These are phyloP conservation scores for Graptemys geographica DNA, from an alignment of 2,797 vertebrate species.

Conservation along the genomic window DNA sequence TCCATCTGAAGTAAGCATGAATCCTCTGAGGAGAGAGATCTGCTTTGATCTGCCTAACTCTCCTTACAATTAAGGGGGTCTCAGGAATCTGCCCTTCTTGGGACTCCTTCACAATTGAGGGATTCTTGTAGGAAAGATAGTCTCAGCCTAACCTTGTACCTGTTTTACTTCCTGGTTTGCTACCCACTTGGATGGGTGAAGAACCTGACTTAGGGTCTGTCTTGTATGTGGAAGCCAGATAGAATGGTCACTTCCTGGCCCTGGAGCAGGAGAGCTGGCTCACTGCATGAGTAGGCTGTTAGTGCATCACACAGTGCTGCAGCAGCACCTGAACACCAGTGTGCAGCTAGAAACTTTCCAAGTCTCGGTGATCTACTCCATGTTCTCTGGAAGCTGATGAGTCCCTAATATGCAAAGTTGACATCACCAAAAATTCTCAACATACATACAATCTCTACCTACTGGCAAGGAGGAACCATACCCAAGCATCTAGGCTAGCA, in stretches of 20 bases:
- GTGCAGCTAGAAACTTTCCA: not conserved
- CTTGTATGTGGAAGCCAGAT: not conserved
- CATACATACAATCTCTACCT: not conserved
- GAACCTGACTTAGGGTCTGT: not conserved
- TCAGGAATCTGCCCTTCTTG: not conserved
- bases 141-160: not conserved
- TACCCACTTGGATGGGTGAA: not conserved
- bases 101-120: not conserved
- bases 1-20: not conserved
- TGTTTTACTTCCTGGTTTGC: not conserved
- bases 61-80: not conserved
- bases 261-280: not conserved
- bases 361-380: not conserved
- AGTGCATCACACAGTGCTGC: not conserved
- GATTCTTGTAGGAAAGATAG: not conserved
- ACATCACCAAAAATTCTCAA: not conserved
- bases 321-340: not conserved
- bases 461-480: not conserved
- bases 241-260: not conserved
- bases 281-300: not conserved
- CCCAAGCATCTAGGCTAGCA: not conserved
- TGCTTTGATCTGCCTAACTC: not conserved
- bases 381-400: not conserved
- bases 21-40: not conserved
- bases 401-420: not conserved